Conservation (phyloP, 2,888 invertebrate genomes). For the Gerosis bhagava region DNA sequence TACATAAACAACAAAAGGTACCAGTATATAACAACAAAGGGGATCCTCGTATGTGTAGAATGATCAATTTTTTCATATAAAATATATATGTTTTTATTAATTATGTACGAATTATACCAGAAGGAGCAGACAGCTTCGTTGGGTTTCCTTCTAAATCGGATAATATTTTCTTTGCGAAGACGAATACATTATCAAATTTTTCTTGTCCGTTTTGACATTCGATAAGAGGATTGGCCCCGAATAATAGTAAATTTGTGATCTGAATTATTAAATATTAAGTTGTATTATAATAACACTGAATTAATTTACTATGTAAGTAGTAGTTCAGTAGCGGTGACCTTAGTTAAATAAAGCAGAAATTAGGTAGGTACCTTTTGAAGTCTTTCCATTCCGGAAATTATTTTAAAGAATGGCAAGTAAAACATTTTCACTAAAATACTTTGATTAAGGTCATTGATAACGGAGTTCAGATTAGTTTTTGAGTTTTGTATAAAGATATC, state of each 20-base stretch:
- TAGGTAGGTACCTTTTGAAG: conserved; percentile 59
- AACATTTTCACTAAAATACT: conserved; percentile 63
- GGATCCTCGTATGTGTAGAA: too few species aligned
- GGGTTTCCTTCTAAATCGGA: conserved; percentile 33
- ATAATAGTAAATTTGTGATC: conserved; percentile 57
- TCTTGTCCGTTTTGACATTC: conserved; percentile 50
- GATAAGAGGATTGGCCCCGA: conserved; percentile 62
- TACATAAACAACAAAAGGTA: too few species aligned
- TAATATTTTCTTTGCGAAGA: conserved; percentile 44
- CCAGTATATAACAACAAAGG: too few species aligned
- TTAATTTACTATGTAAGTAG: too few species aligned
- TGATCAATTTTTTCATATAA: too few species aligned
- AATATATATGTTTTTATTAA: too few species aligned
- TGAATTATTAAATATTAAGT: too few species aligned
- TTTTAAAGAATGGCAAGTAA: conserved; percentile 48
- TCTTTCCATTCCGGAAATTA: conserved; percentile 42
- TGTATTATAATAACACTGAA: too few species aligned
- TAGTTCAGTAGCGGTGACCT: too few species aligned
- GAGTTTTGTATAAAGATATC: conserved; percentile 55
- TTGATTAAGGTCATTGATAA: conserved; percentile 58
- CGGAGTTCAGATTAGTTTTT: conserved; percentile 52
- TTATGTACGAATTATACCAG: conserved; percentile 17
- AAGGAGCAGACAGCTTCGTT: conserved; percentile 20
- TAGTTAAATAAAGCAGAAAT: too few species aligned
- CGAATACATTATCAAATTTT: conserved; percentile 56